Conservation (phyloP, 1,140 invertebrate species). For the Aporrectodea caliginosa region DNA sequence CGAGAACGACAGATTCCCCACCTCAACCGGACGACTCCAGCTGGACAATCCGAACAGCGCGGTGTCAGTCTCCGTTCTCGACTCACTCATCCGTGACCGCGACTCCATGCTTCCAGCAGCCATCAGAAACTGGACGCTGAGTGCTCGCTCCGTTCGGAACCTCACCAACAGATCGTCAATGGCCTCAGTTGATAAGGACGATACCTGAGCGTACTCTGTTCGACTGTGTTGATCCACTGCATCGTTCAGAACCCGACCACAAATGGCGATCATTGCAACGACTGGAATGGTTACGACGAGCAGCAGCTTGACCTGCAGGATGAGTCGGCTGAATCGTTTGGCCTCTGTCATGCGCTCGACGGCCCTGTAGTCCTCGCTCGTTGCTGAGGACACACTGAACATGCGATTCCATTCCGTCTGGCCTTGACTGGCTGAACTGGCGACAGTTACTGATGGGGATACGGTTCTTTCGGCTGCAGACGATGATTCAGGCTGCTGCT, state of each 20-base stretch:
- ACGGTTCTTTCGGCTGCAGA: too few species aligned
- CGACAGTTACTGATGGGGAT: too few species aligned
- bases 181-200: not conserved
- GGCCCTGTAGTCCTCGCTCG: not conserved
- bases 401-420: not conserved
- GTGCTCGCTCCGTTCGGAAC: not conserved
- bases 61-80: not conserved
- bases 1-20: not conserved
- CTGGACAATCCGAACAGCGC: not conserved
- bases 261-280: not conserved
- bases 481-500: too few species aligned
- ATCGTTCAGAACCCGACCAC: not conserved
- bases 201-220: not conserved
- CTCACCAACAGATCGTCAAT: not conserved
- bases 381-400: not conserved
- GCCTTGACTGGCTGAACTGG: too few species aligned
- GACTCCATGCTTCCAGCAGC: not conserved
- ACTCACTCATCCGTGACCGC: not conserved
- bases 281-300: not conserved
- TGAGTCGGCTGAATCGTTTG: not conserved
- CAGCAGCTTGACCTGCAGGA: not conserved
- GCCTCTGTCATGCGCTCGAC: not conserved
- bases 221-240: not conserved
- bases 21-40: not conserved
- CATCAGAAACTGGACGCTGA: not conserved